phyloP scores from a whole-genome alignment of 2,888 invertebrate species.

The Cyclophora punctaria region DNA sequence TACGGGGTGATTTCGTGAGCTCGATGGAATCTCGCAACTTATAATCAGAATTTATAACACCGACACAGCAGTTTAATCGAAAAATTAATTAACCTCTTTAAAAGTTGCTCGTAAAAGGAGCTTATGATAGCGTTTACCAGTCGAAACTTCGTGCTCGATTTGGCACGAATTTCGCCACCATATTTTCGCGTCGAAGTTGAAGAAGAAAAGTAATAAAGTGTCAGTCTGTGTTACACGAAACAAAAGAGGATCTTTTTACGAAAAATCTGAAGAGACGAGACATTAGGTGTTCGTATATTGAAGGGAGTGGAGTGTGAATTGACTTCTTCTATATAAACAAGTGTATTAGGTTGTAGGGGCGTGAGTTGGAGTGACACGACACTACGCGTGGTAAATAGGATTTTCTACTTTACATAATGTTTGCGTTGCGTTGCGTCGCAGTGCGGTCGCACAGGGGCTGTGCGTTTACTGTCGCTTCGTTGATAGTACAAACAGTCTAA shows the following conservation, averaged over 20 bases:
- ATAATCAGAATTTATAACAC: conserved; percentile 1
- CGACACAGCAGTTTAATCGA: conserved; percentile 1
- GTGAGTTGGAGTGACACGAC: conserved; percentile 31
- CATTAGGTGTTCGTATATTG: conserved; percentile 27
- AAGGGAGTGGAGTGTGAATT: conserved; percentile 28
- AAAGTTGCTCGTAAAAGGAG: background rate
- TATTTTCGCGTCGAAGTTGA: conserved; percentile 9
- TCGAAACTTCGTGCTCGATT: conserved; percentile 2
- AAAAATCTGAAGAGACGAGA: conserved; percentile 20
- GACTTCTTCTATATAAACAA: conserved; percentile 47
- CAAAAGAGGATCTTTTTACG: conserved; percentile 11
- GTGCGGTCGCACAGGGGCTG: conserved; percentile 16
- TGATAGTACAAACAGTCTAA: too few species aligned
- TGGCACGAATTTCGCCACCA: conserved; percentile 6
- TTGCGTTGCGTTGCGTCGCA: conserved; percentile 23
- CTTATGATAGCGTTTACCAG: conserved; percentile 3
- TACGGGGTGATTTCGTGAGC: conserved; percentile 15
- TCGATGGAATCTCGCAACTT: background rate
- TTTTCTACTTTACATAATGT: conserved; percentile 59
- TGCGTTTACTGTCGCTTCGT: background rate
- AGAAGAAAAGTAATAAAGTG: conserved; percentile 17
- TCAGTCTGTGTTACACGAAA: conserved; percentile 7
- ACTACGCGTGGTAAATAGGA: conserved; percentile 44
- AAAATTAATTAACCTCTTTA: conserved; percentile 2
- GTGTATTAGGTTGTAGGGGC: conserved; percentile 44